These are phyloP conservation scores for Caerostris darwini DNA, from an alignment of 1,140 invertebrate genomes.

Conservation along the genomic window DNA sequence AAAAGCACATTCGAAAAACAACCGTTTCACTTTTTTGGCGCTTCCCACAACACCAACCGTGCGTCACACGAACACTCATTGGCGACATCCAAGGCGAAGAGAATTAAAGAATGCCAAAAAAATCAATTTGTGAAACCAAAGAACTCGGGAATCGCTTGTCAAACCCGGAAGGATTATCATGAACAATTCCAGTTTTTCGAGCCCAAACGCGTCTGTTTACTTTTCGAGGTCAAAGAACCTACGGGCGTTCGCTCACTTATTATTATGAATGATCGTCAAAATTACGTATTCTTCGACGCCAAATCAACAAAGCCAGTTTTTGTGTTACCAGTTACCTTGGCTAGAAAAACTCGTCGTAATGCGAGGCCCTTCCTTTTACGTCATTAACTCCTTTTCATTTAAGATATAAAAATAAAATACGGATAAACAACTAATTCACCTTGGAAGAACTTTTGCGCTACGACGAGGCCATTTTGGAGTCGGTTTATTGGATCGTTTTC, in stretches of 20 bases:
- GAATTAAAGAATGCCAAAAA: neutral
- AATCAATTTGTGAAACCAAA: constrained; percentile 31
- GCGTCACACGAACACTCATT: constrained; percentile 21
- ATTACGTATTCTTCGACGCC: constrained; percentile 21
- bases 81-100: neutral
- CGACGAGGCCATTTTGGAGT: neutral
- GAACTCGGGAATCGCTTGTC: neutral
- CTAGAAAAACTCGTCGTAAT: neutral
- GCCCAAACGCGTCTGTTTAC: constrained; percentile 40
- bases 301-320: constrained; percentile 41
- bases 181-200: constrained; percentile 17
- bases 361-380: constrained; percentile 38
- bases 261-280: neutral
- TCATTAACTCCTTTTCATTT: constrained; percentile 20
- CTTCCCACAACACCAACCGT: neutral
- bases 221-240: constrained; percentile 53
- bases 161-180: constrained; percentile 20
- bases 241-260: constrained; percentile 27
- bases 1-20: neutral
- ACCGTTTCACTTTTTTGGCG: constrained; percentile 1
- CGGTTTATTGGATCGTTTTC: neutral
- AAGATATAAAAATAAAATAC: neutral
- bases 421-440: constrained; percentile 13
- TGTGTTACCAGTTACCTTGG: constrained; percentile 21
- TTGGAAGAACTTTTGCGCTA: neutral